These are phyloP conservation scores for Hepsetus odoe DNA, from an alignment of 2,113 vertebrate genomes.

Conservation along the genomic window DNA sequence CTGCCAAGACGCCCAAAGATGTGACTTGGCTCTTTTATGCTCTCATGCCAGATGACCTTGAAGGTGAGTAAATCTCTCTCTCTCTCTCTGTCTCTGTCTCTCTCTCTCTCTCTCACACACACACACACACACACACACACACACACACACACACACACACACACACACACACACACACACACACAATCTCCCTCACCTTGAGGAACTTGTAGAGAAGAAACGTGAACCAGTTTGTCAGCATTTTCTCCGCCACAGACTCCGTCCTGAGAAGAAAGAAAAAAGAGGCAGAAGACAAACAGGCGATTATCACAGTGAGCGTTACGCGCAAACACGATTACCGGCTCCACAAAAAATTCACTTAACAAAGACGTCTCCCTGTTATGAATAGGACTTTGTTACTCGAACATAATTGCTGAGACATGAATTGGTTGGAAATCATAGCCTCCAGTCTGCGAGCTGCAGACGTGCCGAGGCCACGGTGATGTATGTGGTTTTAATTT, in stretches of 20 bases:
- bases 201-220: slow-evolving; percentile 90
- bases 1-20: slow-evolving; percentile 25
- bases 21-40: slow-evolving; percentile 3
- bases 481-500: slow-evolving; percentile 67
- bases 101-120: background rate
- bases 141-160: slow-evolving; percentile 21
- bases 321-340: slow-evolving; percentile 30
- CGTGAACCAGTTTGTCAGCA: slow-evolving; percentile 91
- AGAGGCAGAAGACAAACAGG: slow-evolving; percentile 16
- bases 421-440: slow-evolving; percentile 59
- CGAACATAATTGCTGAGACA: slow-evolving; percentile 62
- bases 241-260: slow-evolving; percentile 89
- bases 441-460: slow-evolving; percentile 58
- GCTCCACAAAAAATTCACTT: slow-evolving; percentile 57
- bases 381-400: slow-evolving; percentile 65
- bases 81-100: background rate
- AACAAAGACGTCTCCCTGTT: slow-evolving; percentile 56
- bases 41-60: slow-evolving; percentile 41
- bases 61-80: background rate
- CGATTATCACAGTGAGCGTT: slow-evolving; percentile 19
- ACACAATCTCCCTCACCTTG: slow-evolving; percentile 74
- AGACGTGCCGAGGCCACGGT: slow-evolving; percentile 64
- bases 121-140: slow-evolving; percentile 17
- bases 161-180: background rate
- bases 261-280: slow-evolving; percentile 73